These are phyloP conservation scores for Triplophysa siluroides DNA, from an alignment of 2,113 vertebrate species.

Conservation along the genomic window DNA sequence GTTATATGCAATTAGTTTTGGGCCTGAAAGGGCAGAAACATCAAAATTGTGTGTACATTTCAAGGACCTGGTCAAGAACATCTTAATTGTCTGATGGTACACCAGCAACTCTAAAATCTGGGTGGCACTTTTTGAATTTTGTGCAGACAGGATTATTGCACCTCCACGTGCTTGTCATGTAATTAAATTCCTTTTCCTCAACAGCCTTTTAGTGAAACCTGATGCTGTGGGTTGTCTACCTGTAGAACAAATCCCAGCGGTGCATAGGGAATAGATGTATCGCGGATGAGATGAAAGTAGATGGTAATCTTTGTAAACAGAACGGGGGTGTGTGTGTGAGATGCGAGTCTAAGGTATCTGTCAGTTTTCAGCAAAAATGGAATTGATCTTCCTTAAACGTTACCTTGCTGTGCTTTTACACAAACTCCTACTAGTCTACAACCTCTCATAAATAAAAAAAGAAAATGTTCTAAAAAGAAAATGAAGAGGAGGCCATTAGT, in stretches of 20 bases:
- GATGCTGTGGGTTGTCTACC: constrained; percentile 49
- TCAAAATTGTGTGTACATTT: background rate
- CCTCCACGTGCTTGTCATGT: constrained; percentile 37
- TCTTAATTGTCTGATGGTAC: background rate
- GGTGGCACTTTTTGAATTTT: background rate
- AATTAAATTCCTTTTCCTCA: constrained; percentile 53
- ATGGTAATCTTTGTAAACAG: constrained; percentile 75
- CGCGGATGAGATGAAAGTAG: constrained; percentile 71
- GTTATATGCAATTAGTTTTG: background rate
- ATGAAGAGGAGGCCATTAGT: constrained; percentile 52
- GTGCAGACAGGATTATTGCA: constrained; percentile 11
- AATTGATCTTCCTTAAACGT: constrained; percentile 19
- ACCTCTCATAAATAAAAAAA: constrained; percentile 33
- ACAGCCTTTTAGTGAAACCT: constrained; percentile 51
- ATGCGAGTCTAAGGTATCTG: constrained; percentile 71
- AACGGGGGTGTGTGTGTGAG: constrained; percentile 40
- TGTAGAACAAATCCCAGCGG: constrained; percentile 52
- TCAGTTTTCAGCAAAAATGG: constrained; percentile 57
- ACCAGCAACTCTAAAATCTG: background rate
- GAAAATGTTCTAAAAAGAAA: constrained; percentile 16
- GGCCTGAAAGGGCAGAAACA: constrained; percentile 4
- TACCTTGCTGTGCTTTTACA: constrained; percentile 31
- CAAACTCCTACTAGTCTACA: background rate
- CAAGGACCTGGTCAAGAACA: constrained; percentile 5
- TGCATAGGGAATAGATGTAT: constrained; percentile 59